Base-by-base conservation (phyloP, 2,797 vertebrate species). In the Tragelaphus oryx region DNA sequence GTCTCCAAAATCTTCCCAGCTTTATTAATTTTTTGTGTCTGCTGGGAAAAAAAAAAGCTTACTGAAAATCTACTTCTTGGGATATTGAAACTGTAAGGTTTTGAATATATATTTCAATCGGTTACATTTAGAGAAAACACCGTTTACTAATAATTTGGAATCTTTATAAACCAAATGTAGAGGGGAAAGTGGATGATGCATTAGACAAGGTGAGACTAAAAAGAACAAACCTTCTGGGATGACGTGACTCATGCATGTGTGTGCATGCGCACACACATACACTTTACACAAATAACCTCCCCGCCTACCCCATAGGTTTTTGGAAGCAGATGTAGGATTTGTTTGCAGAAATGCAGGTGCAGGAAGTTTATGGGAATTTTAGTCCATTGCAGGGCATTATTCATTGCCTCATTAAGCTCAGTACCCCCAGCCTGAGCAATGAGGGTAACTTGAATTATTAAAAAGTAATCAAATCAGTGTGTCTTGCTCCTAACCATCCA, bases 391-490 rank as follows among this genome's bases (percentile, higher is more conserved):
- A 79, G 52, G 59, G 93, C 71, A 87, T 87, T 79, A 41, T 9
- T 91, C 95, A 86, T 85, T 96, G 85, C 26, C 81, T 0, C 37
- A 95, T 96, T 94, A 96, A 95, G 78, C 85, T 94, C 22, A 83
- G 74, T 94, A 81, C 41, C 87, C 79, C 55, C 60, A 81, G 92
- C 92, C 26, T 87, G 87, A 92, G 91, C 93, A 88, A 54, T 8
- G 24, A 94, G 93, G 65, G 48, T 65, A 94, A 80, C 96, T 83
- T 89, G 75, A 95, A 93, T 97, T 97, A 97, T 96, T 97, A 97
- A 92, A 96, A 98, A 96, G 62, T 93, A 97, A 97, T 87, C 57
- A 89, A 97, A 93, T 97, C 83, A 86, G 93, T 86, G 91, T 54
- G 97, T 81, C 91, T 50, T 91, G 30, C 95, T 97, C 80, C 89